phyloP scores from a whole-genome alignment of 2,888 invertebrate genomes.

The Pachycephus smyrnensis region DNA sequence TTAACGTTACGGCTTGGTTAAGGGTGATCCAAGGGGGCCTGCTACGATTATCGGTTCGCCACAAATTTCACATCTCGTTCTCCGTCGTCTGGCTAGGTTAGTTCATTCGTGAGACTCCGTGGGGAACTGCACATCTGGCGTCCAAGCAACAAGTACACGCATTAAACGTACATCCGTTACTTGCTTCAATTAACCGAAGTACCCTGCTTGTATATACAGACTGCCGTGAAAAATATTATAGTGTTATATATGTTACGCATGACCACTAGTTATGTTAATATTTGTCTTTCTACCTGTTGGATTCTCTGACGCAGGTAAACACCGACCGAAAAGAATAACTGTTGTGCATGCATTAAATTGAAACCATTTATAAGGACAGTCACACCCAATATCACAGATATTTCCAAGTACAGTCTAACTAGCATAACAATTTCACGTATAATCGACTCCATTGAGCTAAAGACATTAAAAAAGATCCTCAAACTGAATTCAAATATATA shows the following conservation, averaged over 20 bases:
- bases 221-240: background rate
- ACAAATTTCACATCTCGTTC: constrained; percentile 31
- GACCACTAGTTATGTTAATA: constrained; percentile 17
- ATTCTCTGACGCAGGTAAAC: background rate
- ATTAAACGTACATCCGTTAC: constrained; percentile 43
- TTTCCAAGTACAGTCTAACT: background rate
- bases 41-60: constrained; percentile 47
- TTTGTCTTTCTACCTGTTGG: constrained; percentile 23
- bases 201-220: constrained; percentile 15
- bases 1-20: background rate
- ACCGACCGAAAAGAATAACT: background rate
- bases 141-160: constrained; percentile 54
- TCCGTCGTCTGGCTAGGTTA: constrained; percentile 14
- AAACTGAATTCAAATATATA: background rate
- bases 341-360: background rate
- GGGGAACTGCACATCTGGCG: constrained; percentile 49
- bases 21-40: constrained; percentile 28
- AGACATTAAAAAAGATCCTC: background rate
- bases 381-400: background rate
- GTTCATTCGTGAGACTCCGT: constrained; percentile 19
- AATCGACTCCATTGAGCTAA: background rate
- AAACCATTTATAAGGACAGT: background rate
- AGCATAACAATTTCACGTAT: background rate
- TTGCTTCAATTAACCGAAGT: constrained; percentile 47
- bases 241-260: background rate